These are phyloP conservation scores for Erebia palarica DNA, from an alignment of 2,888 invertebrate species.

Conservation along the genomic window DNA sequence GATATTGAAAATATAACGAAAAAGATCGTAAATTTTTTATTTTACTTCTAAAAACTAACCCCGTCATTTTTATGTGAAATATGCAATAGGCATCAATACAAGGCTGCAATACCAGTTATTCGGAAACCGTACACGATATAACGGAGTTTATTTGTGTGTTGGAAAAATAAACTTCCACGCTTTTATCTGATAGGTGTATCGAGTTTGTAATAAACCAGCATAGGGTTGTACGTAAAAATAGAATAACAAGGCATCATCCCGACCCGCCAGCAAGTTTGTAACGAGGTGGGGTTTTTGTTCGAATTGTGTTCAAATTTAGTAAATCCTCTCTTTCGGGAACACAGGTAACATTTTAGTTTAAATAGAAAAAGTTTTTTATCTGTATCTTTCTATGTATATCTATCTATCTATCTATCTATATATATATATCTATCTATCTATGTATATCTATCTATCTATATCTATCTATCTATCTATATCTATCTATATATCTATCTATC, in stretches of 20 bases:
- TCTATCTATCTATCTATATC: too few species aligned
- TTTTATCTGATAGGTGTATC: constrained; percentile 13
- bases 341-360: neutral
- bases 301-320: neutral
- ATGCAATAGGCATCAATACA: neutral
- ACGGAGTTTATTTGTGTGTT: neutral
- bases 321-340: neutral
- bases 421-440: too few species aligned
- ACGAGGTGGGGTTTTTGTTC: constrained; percentile 11
- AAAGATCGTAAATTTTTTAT: neutral
- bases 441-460: too few species aligned
- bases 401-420: too few species aligned
- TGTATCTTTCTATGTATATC: too few species aligned
- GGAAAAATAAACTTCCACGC: constrained; percentile 10
- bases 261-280: constrained; percentile 2
- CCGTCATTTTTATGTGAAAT: neutral
- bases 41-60: neutral
- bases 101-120: constrained; percentile 9
- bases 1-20: too few species aligned
- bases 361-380: neutral
- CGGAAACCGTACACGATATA: constrained; percentile 1
- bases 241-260: neutral
- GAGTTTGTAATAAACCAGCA: constrained; percentile 31
- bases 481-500: too few species aligned
- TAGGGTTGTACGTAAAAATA: constrained; percentile 6